Evolutionary conservation across 2,888 invertebrate genomes (phyloP).

Genomic region (Macroteleia sp.): DNA sequence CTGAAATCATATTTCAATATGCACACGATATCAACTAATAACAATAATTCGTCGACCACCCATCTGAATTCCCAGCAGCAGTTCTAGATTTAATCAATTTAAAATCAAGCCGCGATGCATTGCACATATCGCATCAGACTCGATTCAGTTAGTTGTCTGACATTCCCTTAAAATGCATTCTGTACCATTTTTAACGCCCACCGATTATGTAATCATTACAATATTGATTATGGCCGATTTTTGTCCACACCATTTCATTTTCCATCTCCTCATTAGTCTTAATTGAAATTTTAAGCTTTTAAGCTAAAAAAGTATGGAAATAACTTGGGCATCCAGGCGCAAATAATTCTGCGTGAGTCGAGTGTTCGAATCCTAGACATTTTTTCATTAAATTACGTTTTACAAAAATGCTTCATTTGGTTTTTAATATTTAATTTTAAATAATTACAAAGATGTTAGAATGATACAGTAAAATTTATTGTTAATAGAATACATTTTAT

Average conservation of each 20-base stretch:
- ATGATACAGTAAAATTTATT: no score
- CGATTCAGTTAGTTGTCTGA: conserved; percentile 49
- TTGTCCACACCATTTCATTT: conserved; percentile 25
- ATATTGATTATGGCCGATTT: conserved; percentile 35
- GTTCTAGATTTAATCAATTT: conserved; percentile 63
- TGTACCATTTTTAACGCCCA: conserved; percentile 47
- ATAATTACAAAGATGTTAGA: no score
- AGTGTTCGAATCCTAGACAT: conserved; percentile 11
- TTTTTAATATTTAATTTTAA: no score
- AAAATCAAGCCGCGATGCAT: conserved; percentile 58
- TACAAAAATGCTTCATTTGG: no score
- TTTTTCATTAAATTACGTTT: no score
- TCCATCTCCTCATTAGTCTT: conserved; percentile 16
- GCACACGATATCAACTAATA: conserved; percentile 62
- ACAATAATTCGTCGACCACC: conserved; percentile 60
- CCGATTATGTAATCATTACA: conserved; percentile 52
- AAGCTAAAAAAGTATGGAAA: no score
- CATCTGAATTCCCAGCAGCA: conserved; percentile 58
- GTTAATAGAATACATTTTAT: no score
- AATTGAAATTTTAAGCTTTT: conserved; percentile 36
- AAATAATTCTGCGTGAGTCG: not conserved
- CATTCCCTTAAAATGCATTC: conserved; percentile 40
- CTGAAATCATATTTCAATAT: conserved; percentile 63
- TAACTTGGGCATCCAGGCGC: not conserved
- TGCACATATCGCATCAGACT: conserved; percentile 48